Conservation (phyloP, 2,113 vertebrate genomes). For the Phalacrocorax carbo region DNA sequence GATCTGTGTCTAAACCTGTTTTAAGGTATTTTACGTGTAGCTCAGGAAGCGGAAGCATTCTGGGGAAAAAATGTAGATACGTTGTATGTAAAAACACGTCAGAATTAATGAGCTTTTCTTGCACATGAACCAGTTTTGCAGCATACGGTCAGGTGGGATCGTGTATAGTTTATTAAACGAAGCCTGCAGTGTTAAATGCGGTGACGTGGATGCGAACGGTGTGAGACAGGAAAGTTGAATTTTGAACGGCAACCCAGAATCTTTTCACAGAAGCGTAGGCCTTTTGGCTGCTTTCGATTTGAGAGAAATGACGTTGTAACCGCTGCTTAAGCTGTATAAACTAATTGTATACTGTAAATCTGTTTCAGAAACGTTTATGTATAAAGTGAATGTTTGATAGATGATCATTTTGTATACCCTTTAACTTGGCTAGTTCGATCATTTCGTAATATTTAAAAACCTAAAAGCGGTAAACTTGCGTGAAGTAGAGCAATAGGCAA, state of each 20-base stretch:
- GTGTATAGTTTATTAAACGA: neutral
- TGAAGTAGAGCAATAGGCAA: slow-evolving; percentile 55
- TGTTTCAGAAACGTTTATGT: slow-evolving; percentile 50
- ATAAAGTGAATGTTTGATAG: slow-evolving; percentile 70
- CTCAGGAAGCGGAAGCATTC: slow-evolving; percentile 75
- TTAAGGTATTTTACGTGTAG: slow-evolving; percentile 77
- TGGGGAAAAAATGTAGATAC: slow-evolving; percentile 66
- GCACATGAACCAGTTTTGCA: slow-evolving; percentile 14
- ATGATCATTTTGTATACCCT: slow-evolving; percentile 63
- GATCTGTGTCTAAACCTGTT: slow-evolving; percentile 73
- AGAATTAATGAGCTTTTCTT: slow-evolving; percentile 42
- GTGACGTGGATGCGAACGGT: neutral
- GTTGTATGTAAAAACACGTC: slow-evolving; percentile 37
- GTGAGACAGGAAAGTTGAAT: neutral
- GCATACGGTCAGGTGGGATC: neutral
- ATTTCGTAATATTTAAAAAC: slow-evolving; percentile 32
- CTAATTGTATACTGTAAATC: slow-evolving; percentile 61
- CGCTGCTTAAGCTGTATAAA: slow-evolving; percentile 55
- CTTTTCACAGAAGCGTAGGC: neutral
- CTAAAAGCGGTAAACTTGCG: slow-evolving; percentile 19
- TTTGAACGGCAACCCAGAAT: slow-evolving; percentile 1
- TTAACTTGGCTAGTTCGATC: slow-evolving; percentile 60
- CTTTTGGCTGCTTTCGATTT: slow-evolving; percentile 22
- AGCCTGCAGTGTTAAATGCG: neutral
- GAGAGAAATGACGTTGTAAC: slow-evolving; percentile 28